Evolutionary conservation across 2,888 invertebrate species (phyloP).

Genomic region (Synanthedon myopaeformis): DNA sequence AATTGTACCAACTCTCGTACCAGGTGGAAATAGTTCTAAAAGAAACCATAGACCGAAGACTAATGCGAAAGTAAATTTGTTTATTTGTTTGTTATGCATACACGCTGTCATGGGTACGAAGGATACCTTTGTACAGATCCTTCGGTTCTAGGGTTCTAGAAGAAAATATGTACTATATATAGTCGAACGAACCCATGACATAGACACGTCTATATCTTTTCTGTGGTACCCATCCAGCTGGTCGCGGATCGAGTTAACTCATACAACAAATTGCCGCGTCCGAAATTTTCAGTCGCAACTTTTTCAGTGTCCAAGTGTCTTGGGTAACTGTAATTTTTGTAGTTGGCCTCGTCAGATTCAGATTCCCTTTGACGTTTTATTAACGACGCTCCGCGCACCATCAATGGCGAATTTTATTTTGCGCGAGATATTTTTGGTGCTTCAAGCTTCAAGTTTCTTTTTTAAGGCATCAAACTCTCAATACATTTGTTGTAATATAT

Average conservation of each 20-base stretch:
- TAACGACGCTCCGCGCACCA: neutral
- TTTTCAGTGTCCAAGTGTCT: constrained; percentile 33
- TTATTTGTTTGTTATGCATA: too few species aligned
- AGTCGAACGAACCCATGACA: neutral
- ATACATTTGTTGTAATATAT: too few species aligned
- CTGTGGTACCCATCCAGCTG: neutral
- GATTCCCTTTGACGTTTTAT: neutral
- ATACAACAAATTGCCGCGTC: constrained; percentile 35
- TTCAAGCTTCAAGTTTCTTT: neutral
- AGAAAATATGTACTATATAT: too few species aligned
- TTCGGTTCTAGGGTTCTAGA: too few species aligned
- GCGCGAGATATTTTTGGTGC: neutral
- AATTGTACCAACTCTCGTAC: too few species aligned
- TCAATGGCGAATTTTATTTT: neutral
- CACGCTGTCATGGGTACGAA: too few species aligned
- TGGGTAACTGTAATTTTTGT: constrained; percentile 2
- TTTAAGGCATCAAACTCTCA: neutral
- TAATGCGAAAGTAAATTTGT: too few species aligned
- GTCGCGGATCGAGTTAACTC: constrained; percentile 6
- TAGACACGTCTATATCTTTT: neutral
- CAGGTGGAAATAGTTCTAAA: too few species aligned
- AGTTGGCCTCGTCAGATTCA: neutral
- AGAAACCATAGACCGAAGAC: too few species aligned
- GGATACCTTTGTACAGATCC: too few species aligned
- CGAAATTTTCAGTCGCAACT: constrained; percentile 34